Percentiles rank a stretch among this genome's conserved stretches.
Evolutionary conservation across 2,888 invertebrate species (phyloP).

Genomic region (Drosophila ustulata): DNA sequence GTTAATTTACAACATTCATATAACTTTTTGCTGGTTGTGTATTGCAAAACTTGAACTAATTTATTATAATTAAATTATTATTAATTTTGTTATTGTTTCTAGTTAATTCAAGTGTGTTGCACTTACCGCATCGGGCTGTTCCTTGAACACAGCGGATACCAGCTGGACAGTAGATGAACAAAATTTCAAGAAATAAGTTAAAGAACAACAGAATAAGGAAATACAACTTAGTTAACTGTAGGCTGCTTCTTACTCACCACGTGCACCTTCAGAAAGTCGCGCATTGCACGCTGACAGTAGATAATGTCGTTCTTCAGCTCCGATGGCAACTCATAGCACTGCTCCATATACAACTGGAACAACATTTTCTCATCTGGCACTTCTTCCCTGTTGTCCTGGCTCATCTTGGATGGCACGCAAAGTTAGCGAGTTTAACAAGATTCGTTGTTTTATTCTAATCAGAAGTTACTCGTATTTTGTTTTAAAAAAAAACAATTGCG

Average conservation of each 20-base stretch:
- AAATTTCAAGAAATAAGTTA: not conserved
- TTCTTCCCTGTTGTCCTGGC: slow-evolving; percentile 16
- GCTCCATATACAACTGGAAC: slow-evolving; percentile 75
- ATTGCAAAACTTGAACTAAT: not conserved
- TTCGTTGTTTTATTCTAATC: not conserved
- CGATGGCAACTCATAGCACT: slow-evolving; percentile 77
- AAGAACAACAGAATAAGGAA: not conserved
- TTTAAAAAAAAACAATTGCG: not conserved
- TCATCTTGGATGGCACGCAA: not conserved
- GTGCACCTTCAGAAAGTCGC: slow-evolving; percentile 83
- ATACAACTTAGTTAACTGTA: slow-evolving; percentile 23
- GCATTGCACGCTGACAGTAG: slow-evolving; percentile 83
- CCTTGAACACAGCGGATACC: slow-evolving; percentile 78
- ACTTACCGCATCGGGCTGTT: slow-evolving; percentile 80
- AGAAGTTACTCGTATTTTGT: not conserved
- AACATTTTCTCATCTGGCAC: slow-evolving; percentile 31
- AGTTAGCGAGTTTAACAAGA: not conserved
- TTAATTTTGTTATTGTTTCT: no score
- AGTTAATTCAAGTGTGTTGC: no score
- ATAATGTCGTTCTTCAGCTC: slow-evolving; percentile 83
- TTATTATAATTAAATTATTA: not conserved
- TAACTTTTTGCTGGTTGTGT: not conserved
- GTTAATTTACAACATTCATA: no score
- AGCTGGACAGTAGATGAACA: slow-evolving; percentile 50
- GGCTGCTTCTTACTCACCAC: slow-evolving; percentile 70